Percentiles rank a stretch among this genome's conserved stretches.
phyloP scores from a whole-genome alignment of 1,140 invertebrate species.

The Mamestra configurata region DNA sequence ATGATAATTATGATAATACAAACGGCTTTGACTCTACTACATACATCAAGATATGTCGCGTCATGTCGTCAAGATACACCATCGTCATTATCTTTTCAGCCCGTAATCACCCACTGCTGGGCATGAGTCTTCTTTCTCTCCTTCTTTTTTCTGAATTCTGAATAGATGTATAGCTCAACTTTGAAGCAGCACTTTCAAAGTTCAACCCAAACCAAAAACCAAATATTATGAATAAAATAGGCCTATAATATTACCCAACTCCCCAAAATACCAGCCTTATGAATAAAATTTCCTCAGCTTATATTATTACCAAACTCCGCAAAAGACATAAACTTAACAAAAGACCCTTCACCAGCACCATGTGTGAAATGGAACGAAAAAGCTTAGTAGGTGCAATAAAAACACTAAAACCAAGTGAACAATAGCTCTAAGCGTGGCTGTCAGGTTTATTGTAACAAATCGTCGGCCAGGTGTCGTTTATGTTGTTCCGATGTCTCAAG shows the following conservation, averaged over 20 bases:
- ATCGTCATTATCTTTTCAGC: no score
- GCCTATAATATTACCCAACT: background rate
- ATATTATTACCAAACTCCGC: background rate
- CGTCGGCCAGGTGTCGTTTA: conserved; percentile 42
- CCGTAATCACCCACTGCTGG: no score
- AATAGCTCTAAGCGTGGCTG: conserved; percentile 34
- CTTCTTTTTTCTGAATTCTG: no score
- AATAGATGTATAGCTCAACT: no score
- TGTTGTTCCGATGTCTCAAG: conserved; percentile 38
- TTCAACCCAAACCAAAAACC: no score
- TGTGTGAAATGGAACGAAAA: conserved; percentile 15
- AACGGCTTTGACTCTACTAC: no score
- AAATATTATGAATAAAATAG: no score
- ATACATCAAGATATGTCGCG: no score
- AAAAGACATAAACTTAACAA: conserved; percentile 16
- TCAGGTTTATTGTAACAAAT: conserved; percentile 49
- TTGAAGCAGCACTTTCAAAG: no score
- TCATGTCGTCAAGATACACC: no score
- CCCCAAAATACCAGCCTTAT: background rate
- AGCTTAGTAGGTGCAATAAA: conserved; percentile 44
- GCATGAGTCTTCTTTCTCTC: no score
- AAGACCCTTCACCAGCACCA: background rate
- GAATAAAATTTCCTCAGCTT: background rate
- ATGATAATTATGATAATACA: no score
- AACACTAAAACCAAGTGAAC: conserved; percentile 42